Base-by-base conservation (phyloP, 2,797 vertebrate species). In the Catamblyrhynchus diadema region DNA sequence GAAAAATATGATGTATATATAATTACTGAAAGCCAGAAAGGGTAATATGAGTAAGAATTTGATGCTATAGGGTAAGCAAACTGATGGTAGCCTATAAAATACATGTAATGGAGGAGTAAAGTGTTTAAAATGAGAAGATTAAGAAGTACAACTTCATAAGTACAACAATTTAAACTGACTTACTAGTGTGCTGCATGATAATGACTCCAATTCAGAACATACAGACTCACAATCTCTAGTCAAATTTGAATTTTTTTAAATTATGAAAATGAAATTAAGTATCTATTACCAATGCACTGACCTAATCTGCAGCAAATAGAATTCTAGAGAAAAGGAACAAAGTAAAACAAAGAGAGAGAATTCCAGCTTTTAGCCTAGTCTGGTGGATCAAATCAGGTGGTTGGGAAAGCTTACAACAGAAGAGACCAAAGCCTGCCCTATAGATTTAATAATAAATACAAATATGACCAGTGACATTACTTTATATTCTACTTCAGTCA, bases 371-470 rank as follows among this genome's bases (percentile, higher is more conserved):
- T 79, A 86, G 32, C 77, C 73, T 84, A 41, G 54, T 54, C 65
- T 81, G 59, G 57, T 47, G 59, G 54, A 78, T 91, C 27, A 90
- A 19, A 89, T 67, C 6, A 13, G 28, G 54, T 42, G 28, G 48
- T 89, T 78, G 12, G 15, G 30, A 95, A 81, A 86, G 50, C 16
- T 92, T 66, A 67, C 51, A 44, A 74, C 33, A 88, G 53, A 64
- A 80, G 60, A 88, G n/a, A 90, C 37, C 23, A 77, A 88, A 90
- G 9, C 22, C 30, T 67, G 48, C 23, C 28, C 71, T 57, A 65
- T 7, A 74, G 47, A 41, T 86, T 93, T 88, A 86, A 74, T 71
- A 80, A 94, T n/a, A 92, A 85, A 86, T 57, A 93, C 93, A 91
- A 81, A 60, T 72, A 54, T 28, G 9, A 70, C 57, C 33, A 80